Conservation (phyloP, 2,113 vertebrate species). For the Pteronura brasiliensis region DNA sequence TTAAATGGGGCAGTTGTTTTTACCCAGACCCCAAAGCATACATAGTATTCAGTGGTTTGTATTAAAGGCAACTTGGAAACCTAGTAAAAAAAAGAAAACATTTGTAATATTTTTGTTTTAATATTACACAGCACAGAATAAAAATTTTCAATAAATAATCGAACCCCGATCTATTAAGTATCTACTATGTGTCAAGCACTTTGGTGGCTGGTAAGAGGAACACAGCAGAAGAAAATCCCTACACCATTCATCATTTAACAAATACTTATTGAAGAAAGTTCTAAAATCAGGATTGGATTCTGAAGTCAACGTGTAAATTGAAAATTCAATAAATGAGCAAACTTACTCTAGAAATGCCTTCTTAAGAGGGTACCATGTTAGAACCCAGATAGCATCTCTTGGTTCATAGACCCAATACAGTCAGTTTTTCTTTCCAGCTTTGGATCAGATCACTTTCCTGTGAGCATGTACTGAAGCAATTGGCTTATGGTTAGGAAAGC, state of each 20-base stretch:
- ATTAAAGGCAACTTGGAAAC: neutral
- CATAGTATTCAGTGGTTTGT: neutral
- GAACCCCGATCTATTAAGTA: neutral
- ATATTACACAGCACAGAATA: neutral
- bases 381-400: neutral
- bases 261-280: neutral
- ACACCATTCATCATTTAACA: neutral
- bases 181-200: neutral
- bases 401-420: neutral
- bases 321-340: neutral
- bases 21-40: neutral
- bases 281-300: neutral
- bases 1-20: neutral
- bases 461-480: neutral
- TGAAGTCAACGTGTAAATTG: neutral
- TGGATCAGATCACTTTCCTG: neutral
- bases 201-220: neutral
- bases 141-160: neutral
- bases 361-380: neutral
- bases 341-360: neutral
- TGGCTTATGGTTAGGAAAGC: neutral
- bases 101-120: neutral
- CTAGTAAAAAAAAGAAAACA: neutral
- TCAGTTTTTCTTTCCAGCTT: neutral
- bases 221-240: neutral